Conservation (phyloP, 30 jellyfish, hydroid and myxozoan genomes). For the Aurelia sp. region DNA sequence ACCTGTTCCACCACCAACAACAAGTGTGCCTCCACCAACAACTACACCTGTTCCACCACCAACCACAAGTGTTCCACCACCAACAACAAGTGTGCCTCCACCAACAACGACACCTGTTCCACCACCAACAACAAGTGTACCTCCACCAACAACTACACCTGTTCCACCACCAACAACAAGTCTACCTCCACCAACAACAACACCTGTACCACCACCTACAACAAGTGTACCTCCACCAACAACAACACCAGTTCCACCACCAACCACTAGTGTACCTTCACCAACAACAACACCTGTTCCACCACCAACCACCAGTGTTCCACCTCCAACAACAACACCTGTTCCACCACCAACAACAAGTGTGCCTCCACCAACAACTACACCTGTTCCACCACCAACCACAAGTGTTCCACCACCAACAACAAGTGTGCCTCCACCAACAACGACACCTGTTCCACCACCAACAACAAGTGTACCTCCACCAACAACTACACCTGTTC, state of each 20-base stretch:
- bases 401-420: conserved; percentile 5
- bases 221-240: too few species aligned
- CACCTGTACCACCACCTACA: neutral
- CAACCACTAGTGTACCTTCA: too few species aligned
- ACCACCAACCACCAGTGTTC: neutral
- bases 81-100: neutral
- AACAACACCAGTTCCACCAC: too few species aligned
- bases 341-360: neutral
- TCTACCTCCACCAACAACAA: neutral
- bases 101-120: conserved; percentile 7
- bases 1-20: conserved; percentile 29
- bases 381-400: conserved; percentile 31
- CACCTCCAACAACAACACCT: conserved; percentile 21
- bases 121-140: conserved; percentile 4
- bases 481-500: conserved; percentile 9
- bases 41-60: conserved; percentile 2
- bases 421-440: too few species aligned
- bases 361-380: conserved; percentile 20
- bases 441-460: neutral
- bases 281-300: neutral
- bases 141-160: too few species aligned
- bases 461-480: neutral
- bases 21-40: conserved; percentile 8
- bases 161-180: too few species aligned
- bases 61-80: conserved; percentile 18